Evolutionary conservation across 2,113 vertebrate genomes (phyloP).

Genomic region (Aythya baeri): DNA sequence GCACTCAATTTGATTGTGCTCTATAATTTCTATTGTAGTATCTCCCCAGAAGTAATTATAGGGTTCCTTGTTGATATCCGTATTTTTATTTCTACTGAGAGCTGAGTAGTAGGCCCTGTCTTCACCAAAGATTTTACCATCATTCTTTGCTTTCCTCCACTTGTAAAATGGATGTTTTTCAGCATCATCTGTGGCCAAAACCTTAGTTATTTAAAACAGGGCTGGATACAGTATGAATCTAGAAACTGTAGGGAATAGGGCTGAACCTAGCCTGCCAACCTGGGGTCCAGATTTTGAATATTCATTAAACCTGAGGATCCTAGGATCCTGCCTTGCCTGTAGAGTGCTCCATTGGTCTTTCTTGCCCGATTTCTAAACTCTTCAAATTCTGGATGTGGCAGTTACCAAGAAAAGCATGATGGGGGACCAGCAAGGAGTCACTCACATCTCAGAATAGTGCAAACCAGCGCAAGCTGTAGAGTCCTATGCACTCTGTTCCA

Average conservation of each 20-base stretch:
- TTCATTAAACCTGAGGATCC: not conserved
- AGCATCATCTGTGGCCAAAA: not conserved
- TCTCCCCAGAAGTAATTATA: not conserved
- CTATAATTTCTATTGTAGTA: not conserved
- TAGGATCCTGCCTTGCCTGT: not conserved
- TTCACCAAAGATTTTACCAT: not conserved
- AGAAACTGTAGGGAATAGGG: not conserved
- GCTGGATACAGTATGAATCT: not conserved
- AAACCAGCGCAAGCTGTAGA: not conserved
- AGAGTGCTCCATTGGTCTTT: not conserved
- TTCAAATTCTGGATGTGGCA: not conserved
- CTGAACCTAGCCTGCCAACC: not conserved
- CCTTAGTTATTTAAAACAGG: not conserved
- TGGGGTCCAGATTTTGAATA: not conserved
- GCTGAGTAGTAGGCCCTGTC: not conserved
- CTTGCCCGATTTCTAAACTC: not conserved
- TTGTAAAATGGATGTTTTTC: not conserved
- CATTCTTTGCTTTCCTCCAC: not conserved
- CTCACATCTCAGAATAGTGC: no score
- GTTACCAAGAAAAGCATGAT: not conserved
- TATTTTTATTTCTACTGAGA: not conserved
- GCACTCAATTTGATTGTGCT: no score
- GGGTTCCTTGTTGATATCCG: not conserved
- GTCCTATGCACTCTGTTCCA: not conserved
- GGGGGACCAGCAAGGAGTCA: not conserved